These are phyloP conservation scores for Enteromius treurensis DNA, from an alignment of 2,797 vertebrate genomes.

Conservation along the genomic window DNA sequence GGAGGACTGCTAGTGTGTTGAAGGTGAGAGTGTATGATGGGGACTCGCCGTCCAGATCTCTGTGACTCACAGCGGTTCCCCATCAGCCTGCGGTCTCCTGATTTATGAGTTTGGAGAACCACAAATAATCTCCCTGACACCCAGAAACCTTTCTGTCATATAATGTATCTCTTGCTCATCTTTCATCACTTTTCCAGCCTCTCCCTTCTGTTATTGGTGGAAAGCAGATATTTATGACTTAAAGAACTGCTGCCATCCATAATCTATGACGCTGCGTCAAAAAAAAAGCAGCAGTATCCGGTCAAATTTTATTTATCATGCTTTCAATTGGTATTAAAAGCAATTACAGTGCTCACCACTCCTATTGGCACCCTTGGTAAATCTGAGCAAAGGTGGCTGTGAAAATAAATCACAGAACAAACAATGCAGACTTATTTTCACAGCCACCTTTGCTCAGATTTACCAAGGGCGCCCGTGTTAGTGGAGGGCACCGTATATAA, in stretches of 20 bases:
- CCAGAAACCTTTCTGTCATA: constrained; percentile 3
- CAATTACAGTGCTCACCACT: not conserved
- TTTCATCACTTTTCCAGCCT: constrained; percentile 24
- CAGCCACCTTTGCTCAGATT: too few relatives aligned
- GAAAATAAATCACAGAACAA: too few relatives aligned
- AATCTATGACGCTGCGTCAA: not conserved
- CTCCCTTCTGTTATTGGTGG: constrained; percentile 19
- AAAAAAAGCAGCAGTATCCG: not conserved
- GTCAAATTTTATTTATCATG: not conserved
- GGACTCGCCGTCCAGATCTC: constrained; percentile 17
- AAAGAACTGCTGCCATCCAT: not conserved
- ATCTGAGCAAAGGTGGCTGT: too few relatives aligned
- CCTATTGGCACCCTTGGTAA: too few relatives aligned
- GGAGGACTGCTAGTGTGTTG: constrained; percentile 3
- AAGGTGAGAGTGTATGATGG: constrained; percentile 17
- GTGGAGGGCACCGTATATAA: too few relatives aligned
- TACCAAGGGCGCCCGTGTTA: too few relatives aligned
- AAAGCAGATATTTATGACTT: not conserved
- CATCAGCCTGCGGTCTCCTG: constrained; percentile 34
- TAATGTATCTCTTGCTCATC: constrained; percentile 15
- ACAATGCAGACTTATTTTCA: too few relatives aligned
- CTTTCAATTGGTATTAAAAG: not conserved
- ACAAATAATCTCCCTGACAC: constrained; percentile 32
- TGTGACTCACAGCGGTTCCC: constrained; percentile 28
- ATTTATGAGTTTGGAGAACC: constrained; percentile 42